These are phyloP conservation scores for Rotaria macrura DNA, from an alignment of 2,888 invertebrate genomes.

Conservation along the genomic window DNA sequence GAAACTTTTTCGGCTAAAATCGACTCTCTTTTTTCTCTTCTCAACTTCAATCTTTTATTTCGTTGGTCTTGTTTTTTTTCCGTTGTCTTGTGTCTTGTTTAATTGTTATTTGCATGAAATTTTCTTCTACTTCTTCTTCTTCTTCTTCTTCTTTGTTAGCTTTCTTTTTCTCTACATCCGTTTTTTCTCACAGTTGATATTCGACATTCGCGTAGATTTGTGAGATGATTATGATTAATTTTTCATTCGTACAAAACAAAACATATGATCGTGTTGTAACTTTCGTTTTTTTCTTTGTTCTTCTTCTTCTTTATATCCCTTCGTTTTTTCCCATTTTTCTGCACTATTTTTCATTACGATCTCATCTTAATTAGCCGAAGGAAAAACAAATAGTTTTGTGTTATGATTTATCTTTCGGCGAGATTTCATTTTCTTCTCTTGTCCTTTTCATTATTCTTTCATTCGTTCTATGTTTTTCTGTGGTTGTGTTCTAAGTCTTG, in stretches of 20 bases:
- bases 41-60: constrained; percentile 2
- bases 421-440: neutral
- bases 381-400: neutral
- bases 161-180: neutral
- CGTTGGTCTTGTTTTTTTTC: neutral
- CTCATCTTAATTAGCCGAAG: neutral
- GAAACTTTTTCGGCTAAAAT: neutral
- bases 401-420: neutral
- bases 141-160: neutral
- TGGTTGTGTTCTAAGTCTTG: neutral
- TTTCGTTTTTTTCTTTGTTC: neutral
- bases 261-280: neutral
- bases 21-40: neutral
- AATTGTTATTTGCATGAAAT: neutral
- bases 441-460: neutral
- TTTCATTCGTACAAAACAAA: too few species aligned
- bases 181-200: neutral
- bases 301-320: neutral
- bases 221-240: neutral
- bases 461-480: neutral
- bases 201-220: neutral
- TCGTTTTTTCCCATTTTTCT: neutral
- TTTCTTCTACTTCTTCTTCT: neutral
- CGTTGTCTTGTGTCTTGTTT: too few species aligned
- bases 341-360: neutral